phyloP scores from a whole-genome alignment of 23 tunicate species.

The Clavelina lepadiformis region DNA sequence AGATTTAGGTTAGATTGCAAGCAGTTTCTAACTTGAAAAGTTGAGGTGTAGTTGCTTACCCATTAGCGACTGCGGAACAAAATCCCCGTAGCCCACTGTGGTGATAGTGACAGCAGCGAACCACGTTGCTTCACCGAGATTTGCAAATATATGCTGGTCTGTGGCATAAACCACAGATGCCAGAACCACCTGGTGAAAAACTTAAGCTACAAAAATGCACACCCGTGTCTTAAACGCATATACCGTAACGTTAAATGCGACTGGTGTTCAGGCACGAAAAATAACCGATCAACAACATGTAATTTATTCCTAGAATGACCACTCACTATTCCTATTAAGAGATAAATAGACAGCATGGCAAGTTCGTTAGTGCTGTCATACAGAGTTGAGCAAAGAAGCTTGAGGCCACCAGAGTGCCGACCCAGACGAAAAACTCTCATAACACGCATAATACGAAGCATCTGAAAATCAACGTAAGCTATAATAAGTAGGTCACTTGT shows the following conservation, averaged over 20 bases:
- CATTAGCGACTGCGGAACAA: slow-evolving; percentile 32
- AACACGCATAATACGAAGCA: slow-evolving; percentile 45
- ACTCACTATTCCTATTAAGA: slow-evolving; percentile 59
- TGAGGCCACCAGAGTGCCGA: slow-evolving; percentile 58
- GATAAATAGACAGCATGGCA: slow-evolving; percentile 35
- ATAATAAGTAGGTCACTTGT: not conserved
- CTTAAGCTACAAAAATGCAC: too few relatives aligned
- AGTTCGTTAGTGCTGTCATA: slow-evolving; percentile 45
- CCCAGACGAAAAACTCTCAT: slow-evolving; percentile 54
- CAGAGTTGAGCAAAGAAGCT: slow-evolving; percentile 41
- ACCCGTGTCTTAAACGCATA: too few relatives aligned
- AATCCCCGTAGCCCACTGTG: slow-evolving; percentile 64
- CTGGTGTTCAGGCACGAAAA: too few relatives aligned
- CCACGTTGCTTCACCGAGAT: slow-evolving; percentile 59
- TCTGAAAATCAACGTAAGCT: slow-evolving; percentile 12
- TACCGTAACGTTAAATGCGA: too few relatives aligned
- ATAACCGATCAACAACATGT: too few relatives aligned
- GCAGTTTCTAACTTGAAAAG: not conserved
- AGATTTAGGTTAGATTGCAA: not conserved
- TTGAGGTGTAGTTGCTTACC: slow-evolving; percentile 14
- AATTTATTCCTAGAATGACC: too few relatives aligned
- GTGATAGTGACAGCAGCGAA: slow-evolving; percentile 61
- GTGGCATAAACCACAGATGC: too few relatives aligned
- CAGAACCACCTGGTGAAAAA: too few relatives aligned
- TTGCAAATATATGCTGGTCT: slow-evolving; percentile 11